Base-by-base conservation (phyloP, 64 coral and sea anemone genomes). In the Actinia equina region DNA sequence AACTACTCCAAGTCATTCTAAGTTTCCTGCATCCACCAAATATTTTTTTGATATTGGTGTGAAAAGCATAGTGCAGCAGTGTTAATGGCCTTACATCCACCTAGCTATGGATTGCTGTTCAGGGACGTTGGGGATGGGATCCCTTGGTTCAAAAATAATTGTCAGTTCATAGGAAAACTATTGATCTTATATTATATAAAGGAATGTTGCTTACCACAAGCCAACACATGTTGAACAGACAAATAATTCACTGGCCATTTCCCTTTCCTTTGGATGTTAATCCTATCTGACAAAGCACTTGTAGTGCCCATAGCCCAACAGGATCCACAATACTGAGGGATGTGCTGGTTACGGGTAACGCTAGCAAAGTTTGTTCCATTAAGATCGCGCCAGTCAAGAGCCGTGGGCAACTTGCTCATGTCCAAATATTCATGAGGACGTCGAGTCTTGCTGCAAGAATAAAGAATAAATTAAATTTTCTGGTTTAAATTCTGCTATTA, bases 311-410 rank as follows among this genome's bases (percentile, higher is more conserved):
- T 80, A 46, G 97, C 97, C 97, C 97, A 99, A 37, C 97, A 99
- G 2, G 97, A 99, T 23, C 97, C 97, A 80, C 97, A 99, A 17
- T 99, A 99, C 65, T 95, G 97, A 88, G 97, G 97, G 37, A 99
- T 95, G 56, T 99, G 97, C 57, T 99, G 97, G 63, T 99, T 99
- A 5, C 97, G 88, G 82, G 93, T 93, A 41, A 93, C 89, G 86
- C 97, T 99, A n/a, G 91, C 97, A 94, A 86, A 95, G 93, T 95
- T 99, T 51, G 77, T 88, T 11, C 85, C 97, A 86, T 88, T 78
- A 20, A 89, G 54, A 87, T 95, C 77, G 77, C 97, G 84, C 97
- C 97, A 99, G 83, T 99, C 97, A 80, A 70, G 88, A 26, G 91
- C 58, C 18, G 67, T 76, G 25, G 97, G 97, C 23, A 95, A 69